phyloP scores from a whole-genome alignment of 2,888 invertebrate species.

The Tenodera sinensis region DNA sequence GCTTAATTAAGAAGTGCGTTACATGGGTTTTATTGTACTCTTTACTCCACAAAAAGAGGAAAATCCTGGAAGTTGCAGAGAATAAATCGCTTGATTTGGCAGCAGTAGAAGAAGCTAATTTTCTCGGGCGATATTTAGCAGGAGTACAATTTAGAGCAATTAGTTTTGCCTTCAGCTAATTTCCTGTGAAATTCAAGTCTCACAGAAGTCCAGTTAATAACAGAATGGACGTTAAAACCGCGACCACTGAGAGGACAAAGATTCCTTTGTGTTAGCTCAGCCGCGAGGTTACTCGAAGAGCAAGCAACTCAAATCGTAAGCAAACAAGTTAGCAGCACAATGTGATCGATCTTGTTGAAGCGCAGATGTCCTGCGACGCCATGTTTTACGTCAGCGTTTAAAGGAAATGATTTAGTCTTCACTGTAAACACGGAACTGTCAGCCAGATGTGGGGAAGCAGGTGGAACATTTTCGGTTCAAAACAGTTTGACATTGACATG shows the following conservation, averaged over 20 bases:
- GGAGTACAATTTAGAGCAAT: not conserved
- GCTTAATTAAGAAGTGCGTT: no score
- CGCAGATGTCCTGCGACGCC: not conserved
- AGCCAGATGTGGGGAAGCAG: no score
- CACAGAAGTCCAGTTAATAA: not conserved
- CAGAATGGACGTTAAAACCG: not conserved
- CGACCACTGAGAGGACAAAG: not conserved
- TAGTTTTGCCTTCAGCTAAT: not conserved
- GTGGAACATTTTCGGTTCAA: not conserved
- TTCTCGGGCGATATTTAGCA: not conserved
- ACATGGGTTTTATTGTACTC: no score
- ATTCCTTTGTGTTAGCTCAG: not conserved
- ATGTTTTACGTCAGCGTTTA: not conserved
- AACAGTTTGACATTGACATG: not conserved
- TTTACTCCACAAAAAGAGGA: not conserved
- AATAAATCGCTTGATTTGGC: not conserved
- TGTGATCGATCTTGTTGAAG: slow-evolving; percentile 16
- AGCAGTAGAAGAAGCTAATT: not conserved
- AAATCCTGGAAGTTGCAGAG: not conserved
- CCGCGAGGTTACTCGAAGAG: not conserved
- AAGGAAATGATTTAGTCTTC: not conserved
- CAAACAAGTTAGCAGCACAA: not conserved
- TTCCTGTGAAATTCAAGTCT: not conserved
- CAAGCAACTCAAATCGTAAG: not conserved
- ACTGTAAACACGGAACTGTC: not conserved